Conservation (phyloP, 2,113 vertebrate genomes). For the Bagarius yarrelli region DNA sequence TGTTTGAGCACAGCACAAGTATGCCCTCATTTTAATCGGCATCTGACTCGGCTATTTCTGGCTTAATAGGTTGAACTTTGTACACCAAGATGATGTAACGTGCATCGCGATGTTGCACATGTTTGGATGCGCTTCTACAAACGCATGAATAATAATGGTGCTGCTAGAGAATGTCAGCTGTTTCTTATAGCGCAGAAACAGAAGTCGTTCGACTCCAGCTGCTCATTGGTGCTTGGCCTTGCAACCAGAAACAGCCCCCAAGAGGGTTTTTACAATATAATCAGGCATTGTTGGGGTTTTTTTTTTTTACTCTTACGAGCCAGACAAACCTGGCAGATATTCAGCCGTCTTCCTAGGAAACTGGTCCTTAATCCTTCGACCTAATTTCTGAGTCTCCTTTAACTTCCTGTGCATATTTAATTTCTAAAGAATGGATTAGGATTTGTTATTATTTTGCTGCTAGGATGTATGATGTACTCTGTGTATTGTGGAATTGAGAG, state of each 20-base stretch:
- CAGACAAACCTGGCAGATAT: neutral
- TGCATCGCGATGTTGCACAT: neutral
- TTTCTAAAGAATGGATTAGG: neutral
- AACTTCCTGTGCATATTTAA: too few relatives aligned
- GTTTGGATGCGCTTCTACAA: neutral
- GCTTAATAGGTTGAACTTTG: neutral
- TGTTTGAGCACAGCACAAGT: neutral
- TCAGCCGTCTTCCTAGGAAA: neutral
- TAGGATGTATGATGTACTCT: neutral
- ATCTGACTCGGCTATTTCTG: neutral
- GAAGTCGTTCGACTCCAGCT: neutral
- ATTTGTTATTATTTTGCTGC: neutral
- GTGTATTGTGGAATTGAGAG: neutral
- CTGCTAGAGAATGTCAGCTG: neutral
- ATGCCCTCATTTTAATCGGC: neutral
- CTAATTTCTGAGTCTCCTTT: too few relatives aligned
- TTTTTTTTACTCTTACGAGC: neutral
- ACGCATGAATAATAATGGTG: neutral
- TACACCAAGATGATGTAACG: too few relatives aligned
- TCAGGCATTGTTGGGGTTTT: neutral
- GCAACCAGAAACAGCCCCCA: neutral
- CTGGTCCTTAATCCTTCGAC: too few relatives aligned
- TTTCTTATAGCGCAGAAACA: neutral
- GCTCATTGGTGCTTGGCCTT: neutral
- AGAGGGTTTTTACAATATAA: neutral